A percentile compares a stretch with the other conserved stretches of the same genome.
phyloP scores from a whole-genome alignment of 2,113 vertebrate species.

The Balaenoptera acutorostrata region DNA sequence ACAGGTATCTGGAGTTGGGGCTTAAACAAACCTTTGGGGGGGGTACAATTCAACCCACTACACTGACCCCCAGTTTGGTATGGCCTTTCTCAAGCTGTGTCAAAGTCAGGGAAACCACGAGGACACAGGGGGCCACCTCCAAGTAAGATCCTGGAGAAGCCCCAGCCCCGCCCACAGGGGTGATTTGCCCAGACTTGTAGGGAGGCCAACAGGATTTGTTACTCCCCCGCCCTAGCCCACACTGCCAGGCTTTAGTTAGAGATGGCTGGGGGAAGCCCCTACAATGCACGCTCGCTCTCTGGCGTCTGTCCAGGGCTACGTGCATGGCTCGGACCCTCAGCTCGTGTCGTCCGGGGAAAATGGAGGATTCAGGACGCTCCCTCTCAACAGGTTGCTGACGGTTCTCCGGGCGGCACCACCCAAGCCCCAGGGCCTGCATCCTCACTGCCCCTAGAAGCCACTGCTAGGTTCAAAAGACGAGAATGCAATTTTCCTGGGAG shows the following conservation, averaged over 20 bases:
- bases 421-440: background rate
- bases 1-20: too few species aligned
- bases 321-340: background rate
- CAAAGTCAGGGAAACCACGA: too few species aligned
- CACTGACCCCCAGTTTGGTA: background rate
- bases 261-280: background rate
- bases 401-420: background rate
- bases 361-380: rapidly evolving
- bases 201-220: too few species aligned
- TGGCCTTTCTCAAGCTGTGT: background rate
- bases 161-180: background rate
- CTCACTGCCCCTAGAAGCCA: background rate
- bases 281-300: background rate
- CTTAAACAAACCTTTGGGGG: background rate
- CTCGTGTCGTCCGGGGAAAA: background rate
- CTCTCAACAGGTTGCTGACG: background rate
- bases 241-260: too few species aligned
- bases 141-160: background rate
- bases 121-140: background rate
- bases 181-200: too few species aligned
- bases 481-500: background rate
- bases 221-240: rapidly evolving
- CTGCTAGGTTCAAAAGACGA: background rate
- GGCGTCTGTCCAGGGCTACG: background rate
- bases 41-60: background rate